Base-by-base conservation (phyloP, 2,797 vertebrate genomes). In the Megalops cyprinoides region DNA sequence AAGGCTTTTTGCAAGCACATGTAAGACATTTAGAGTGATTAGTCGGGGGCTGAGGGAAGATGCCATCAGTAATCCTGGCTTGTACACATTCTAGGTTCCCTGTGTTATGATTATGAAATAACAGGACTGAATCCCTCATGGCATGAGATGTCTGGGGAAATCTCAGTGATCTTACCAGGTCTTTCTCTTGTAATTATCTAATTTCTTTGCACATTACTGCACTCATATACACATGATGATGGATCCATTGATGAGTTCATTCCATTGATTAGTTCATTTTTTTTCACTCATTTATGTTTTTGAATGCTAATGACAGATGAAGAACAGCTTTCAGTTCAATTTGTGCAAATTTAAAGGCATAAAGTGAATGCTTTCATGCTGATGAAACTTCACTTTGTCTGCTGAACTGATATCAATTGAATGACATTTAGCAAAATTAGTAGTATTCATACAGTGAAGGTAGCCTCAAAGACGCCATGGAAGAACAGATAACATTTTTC, bases 361-460 rank as follows among this genome's bases (percentile, higher is more conserved):
- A 25, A 8, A 60, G 23, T 60, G 56, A 60, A 25, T 56, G 7
- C 25, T n/a, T 71, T 23, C 31, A 28, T n/a, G n/a, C 39, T n/a
- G 39, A 39, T 44, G 67, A 44, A 23, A 23, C 62, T 18, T 31
- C 31, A 67, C 1, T 65, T 65, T 2, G n/a, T 9, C 39, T 5
- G 18, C 23, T 31, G 39, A 71, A 23, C 67, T 44, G 37, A 44
- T 71, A 42, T 53, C 51, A 44, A 39, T n/a, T 44, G 37, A 71
- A 42, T 71, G 39, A 71, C 37, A 42, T 71, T 71, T 39, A 42
- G n/a, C 25, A 60, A 28, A 62, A 81, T 77, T 82, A 85, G 86
- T 80, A 82, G 83, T 80, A 84, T 89, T 88, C 85, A 82, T 51
- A 71, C 79, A 82, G 62, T 84, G 83, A 76, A 74, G 81, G 31